phyloP scores from a whole-genome alignment of 1,140 invertebrate genomes.

The Octopus bimaculoides region DNA sequence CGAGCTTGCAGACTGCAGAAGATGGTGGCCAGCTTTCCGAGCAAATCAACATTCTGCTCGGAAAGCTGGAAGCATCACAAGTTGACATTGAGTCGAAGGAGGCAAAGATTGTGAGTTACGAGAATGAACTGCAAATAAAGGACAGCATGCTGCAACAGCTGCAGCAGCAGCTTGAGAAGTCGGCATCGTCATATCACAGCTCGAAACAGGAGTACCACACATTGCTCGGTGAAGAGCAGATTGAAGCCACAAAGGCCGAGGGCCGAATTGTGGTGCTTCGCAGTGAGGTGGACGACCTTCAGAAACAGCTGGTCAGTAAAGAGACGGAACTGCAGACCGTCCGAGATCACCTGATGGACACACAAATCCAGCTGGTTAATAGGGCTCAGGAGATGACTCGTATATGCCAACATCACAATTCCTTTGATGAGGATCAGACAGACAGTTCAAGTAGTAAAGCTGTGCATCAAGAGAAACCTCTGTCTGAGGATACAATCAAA shows the following conservation, averaged over 20 bases:
- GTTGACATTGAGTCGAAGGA: constrained; percentile 17
- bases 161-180: background rate
- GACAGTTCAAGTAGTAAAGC: too few species aligned
- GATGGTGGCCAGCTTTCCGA: constrained; percentile 21
- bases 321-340: constrained; percentile 26
- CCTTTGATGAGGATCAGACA: too few species aligned
- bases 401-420: background rate
- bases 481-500: too few species aligned
- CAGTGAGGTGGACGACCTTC: constrained; percentile 19
- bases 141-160: background rate
- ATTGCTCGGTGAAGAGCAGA: background rate
- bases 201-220: background rate
- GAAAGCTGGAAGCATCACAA: constrained; percentile 11
- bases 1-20: background rate
- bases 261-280: background rate
- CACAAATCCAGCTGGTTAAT: background rate
- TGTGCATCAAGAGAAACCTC: too few species aligned
- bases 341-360: constrained; percentile 2
- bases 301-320: constrained; percentile 27
- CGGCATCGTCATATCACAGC: background rate
- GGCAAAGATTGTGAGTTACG: constrained; percentile 7
- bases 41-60: constrained; percentile 15
- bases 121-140: constrained; percentile 12
- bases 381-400: background rate
- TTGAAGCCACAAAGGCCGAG: background rate